These are phyloP conservation scores for Bambusicola thoracicus DNA, from an alignment of 2,113 vertebrate genomes.

Conservation along the genomic window DNA sequence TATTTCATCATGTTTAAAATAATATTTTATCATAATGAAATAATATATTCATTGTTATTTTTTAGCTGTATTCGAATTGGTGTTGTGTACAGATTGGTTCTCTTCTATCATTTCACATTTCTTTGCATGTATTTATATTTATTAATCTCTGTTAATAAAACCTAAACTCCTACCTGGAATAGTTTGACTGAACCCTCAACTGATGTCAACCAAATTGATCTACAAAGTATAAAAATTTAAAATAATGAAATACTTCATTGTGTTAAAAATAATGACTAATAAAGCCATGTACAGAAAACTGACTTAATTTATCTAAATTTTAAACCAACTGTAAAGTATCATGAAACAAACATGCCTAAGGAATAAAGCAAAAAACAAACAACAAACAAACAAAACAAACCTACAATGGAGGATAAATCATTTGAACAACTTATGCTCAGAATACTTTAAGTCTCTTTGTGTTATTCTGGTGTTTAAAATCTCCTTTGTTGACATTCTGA, in stretches of 20 bases:
- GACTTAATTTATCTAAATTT: slow-evolving; percentile 18
- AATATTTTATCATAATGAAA: not conserved
- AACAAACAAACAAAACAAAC: not conserved
- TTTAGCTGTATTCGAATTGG: not conserved
- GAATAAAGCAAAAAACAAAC: not conserved
- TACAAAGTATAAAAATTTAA: not conserved
- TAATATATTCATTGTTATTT: not conserved
- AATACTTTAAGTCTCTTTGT: not conserved
- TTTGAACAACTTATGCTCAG: not conserved
- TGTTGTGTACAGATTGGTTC: not conserved
- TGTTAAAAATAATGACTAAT: slow-evolving; percentile 22
- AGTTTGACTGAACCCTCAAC: not conserved
- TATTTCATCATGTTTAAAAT: not conserved
- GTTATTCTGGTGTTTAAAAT: slow-evolving; percentile 22
- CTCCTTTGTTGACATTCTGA: not conserved
- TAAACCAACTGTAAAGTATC: not conserved
- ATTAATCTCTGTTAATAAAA: not conserved
- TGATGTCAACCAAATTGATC: not conserved
- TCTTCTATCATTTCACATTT: not conserved
- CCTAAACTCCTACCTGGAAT: not conserved
- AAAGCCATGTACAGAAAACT: not conserved
- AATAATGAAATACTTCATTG: slow-evolving; percentile 11
- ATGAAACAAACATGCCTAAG: not conserved
- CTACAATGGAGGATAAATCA: not conserved
- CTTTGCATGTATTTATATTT: not conserved